These are phyloP conservation scores for Botia almorhae DNA, from an alignment of 2,797 vertebrate genomes.

Conservation along the genomic window DNA sequence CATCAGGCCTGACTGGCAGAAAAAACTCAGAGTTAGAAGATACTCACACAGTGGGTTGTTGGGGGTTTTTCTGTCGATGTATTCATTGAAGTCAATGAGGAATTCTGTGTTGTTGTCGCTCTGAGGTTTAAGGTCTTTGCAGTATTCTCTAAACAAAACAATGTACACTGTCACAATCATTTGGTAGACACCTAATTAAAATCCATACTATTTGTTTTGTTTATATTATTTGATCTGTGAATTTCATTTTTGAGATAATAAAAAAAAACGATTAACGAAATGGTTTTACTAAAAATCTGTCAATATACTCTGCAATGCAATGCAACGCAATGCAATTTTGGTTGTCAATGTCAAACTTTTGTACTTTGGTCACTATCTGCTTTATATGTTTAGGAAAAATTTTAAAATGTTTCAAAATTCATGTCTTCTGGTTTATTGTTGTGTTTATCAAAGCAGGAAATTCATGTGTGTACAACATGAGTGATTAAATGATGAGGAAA, in stretches of 20 bases:
- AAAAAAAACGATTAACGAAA: too few relatives aligned
- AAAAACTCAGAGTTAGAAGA: not conserved
- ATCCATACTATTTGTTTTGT: not conserved
- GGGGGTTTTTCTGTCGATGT: slow-evolving; percentile 91
- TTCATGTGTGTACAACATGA: not conserved
- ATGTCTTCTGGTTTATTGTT: not conserved
- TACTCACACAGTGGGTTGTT: slow-evolving; percentile 90
- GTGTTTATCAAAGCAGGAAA: not conserved
- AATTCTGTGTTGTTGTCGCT: slow-evolving; percentile 91
- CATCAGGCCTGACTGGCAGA: not conserved
- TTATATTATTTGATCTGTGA: not conserved
- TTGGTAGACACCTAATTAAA: not conserved
- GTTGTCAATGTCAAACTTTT: not conserved
- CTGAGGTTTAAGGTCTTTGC: slow-evolving; percentile 84
- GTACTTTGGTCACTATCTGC: too few relatives aligned
- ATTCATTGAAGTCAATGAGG: slow-evolving; percentile 89
- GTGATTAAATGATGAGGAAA: not conserved
- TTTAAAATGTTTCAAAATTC: not conserved
- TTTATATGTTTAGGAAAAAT: too few relatives aligned
- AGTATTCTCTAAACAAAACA: slow-evolving; percentile 83
- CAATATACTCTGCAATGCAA: too few relatives aligned
- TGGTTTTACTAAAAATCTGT: too few relatives aligned
- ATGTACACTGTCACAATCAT: not conserved
- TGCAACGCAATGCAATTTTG: too few relatives aligned
- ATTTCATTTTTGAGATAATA: too few relatives aligned